Evolutionary conservation across 2,888 invertebrate species (phyloP).

Genomic region (Plebejus argus): DNA sequence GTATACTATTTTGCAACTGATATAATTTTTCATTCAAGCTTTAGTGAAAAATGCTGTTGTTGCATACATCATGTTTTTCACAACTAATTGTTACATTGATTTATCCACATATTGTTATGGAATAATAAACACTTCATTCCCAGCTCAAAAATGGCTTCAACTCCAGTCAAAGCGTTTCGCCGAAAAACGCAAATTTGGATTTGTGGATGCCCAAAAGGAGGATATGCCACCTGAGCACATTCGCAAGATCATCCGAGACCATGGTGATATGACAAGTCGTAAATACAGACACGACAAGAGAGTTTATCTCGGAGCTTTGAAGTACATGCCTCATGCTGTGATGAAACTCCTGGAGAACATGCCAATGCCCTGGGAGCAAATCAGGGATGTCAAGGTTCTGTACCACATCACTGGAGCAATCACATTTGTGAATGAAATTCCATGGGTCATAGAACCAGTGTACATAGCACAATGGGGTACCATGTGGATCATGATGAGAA

Average conservation of each 20-base stretch:
- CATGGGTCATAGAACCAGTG: slow-evolving; percentile 99
- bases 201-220: slow-evolving; percentile 99
- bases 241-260: slow-evolving; percentile 98
- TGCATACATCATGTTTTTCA: slow-evolving; percentile 52
- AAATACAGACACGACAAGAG: slow-evolving; percentile 99
- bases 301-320: slow-evolving; percentile 98
- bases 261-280: slow-evolving; percentile 99
- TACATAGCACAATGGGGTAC: slow-evolving; percentile 99
- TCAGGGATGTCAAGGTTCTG: slow-evolving; percentile 97
- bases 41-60: slow-evolving; percentile 63
- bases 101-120: no score
- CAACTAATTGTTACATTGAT: background rate
- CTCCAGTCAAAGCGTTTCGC: slow-evolving; percentile 99
- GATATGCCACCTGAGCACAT: slow-evolving; percentile 99
- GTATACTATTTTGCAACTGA: slow-evolving; percentile 54
- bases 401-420: slow-evolving; percentile 99
- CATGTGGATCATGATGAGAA: slow-evolving; percentile 99
- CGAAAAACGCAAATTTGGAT: slow-evolving; percentile 99
- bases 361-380: slow-evolving; percentile 99
- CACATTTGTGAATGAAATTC: slow-evolving; percentile 99
- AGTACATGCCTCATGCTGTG: slow-evolving; percentile 99
- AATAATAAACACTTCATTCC: slow-evolving; percentile 39
- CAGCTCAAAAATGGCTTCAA: slow-evolving; percentile 98
- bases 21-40: slow-evolving; percentile 60
- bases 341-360: slow-evolving; percentile 99